Evolutionary conservation across 2,113 vertebrate species (phyloP).

Genomic region (Nothobranchius furzeri): DNA sequence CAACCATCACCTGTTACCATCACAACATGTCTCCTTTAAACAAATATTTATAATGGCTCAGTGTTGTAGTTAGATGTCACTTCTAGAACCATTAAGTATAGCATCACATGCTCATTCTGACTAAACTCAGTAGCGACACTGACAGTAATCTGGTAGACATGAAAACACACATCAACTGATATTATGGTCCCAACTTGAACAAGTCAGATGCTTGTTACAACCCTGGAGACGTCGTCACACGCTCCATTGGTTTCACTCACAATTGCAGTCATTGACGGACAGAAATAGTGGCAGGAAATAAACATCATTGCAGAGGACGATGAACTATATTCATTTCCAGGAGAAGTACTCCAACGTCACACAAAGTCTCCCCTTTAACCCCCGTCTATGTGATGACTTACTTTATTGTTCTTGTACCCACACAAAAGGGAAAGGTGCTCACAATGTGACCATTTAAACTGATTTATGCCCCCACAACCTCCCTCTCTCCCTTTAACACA

Average conservation of each 20-base stretch:
- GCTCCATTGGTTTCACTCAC: background rate
- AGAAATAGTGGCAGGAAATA: slow-evolving; percentile 8
- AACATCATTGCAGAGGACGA: background rate
- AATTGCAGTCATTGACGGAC: background rate
- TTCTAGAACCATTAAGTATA: background rate
- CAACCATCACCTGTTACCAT: no score
- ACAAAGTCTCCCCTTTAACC: no score
- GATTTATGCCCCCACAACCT: slow-evolving; percentile 22
- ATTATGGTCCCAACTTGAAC: slow-evolving; percentile 27
- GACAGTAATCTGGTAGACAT: no score
- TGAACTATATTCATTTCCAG: slow-evolving; percentile 1
- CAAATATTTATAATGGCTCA: no score
- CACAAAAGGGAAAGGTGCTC: background rate
- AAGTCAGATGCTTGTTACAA: slow-evolving; percentile 36
- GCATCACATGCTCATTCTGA: no score
- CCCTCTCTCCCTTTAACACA: background rate
- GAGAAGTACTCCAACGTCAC: background rate
- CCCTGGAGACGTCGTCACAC: slow-evolving; percentile 6
- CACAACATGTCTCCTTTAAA: no score
- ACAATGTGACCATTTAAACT: slow-evolving; percentile 14
- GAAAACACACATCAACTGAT: slow-evolving; percentile 21
- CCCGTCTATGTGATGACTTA: background rate
- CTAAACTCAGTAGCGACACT: no score
- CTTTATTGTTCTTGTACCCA: background rate
- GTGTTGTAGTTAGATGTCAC: no score